Percentiles rank a stretch among this genome's conserved stretches.
Conservation (phyloP, 2,888 invertebrate genomes). For the Rhopalosiphum nymphaeae region DNA sequence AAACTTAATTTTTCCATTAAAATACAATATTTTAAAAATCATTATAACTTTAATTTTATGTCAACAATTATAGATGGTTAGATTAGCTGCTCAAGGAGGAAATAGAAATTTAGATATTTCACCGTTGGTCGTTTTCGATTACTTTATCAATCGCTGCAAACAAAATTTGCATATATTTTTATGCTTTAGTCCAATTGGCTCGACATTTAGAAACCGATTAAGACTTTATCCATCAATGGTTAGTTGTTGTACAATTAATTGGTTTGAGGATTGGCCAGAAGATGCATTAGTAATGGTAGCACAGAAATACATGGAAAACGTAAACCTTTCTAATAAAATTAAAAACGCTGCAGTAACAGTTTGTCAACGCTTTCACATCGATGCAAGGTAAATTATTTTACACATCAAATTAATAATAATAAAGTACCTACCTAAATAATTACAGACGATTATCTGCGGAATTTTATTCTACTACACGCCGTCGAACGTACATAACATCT, state of each 20-base stretch:
- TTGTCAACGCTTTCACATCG: constrained; percentile 90
- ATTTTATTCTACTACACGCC: constrained; percentile 77
- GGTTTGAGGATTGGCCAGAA: constrained; percentile 92
- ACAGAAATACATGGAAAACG: constrained; percentile 79
- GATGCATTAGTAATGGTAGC: constrained; percentile 87
- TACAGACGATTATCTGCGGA: constrained; percentile 71
- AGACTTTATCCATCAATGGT: constrained; percentile 86
- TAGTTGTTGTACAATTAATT: constrained; percentile 90
- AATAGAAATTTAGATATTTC: constrained; percentile 87
- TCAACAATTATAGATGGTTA: constrained; percentile 71
- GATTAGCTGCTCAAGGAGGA: constrained; percentile 81
- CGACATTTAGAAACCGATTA: constrained; percentile 82
- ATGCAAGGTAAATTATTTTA: constrained; percentile 73
- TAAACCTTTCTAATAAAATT: constrained; percentile 78
- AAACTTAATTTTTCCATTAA: not conserved
- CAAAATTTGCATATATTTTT: constrained; percentile 85
- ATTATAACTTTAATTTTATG: not conserved
- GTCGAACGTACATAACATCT: constrained; percentile 87
- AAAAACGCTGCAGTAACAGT: constrained; percentile 79
- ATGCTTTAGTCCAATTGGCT: constrained; percentile 89
- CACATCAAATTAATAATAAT: not conserved
- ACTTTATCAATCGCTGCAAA: constrained; percentile 83
- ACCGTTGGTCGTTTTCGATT: constrained; percentile 79
- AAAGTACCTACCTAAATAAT: not conserved
- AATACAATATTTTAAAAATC: not conserved